Conservation (phyloP, 2,888 invertebrate genomes). For the Eristalis tenax region DNA sequence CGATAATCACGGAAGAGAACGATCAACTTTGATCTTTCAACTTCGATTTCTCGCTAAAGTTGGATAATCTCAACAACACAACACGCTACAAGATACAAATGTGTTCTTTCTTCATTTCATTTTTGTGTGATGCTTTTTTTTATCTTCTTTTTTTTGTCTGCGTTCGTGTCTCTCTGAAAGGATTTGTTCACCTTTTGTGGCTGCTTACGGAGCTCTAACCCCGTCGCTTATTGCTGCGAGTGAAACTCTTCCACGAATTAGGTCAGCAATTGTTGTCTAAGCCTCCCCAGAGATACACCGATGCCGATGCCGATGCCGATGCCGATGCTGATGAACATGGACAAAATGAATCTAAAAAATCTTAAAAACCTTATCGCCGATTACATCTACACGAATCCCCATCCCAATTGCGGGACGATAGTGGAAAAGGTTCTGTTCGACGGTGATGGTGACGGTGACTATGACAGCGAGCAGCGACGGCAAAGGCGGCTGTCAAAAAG, state of each 20-base stretch:
- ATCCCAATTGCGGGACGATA: slow-evolving; percentile 58
- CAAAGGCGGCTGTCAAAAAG: slow-evolving; percentile 70
- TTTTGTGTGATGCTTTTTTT: background rate
- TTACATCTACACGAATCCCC: slow-evolving; percentile 67
- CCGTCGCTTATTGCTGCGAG: slow-evolving; percentile 25
- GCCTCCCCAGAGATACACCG: slow-evolving; percentile 41
- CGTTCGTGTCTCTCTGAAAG: slow-evolving; percentile 53
- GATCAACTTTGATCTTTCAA: slow-evolving; percentile 72
- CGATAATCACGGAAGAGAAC: slow-evolving; percentile 68
- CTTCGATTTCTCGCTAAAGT: slow-evolving; percentile 70
- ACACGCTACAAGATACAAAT: slow-evolving; percentile 62
- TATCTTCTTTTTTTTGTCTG: background rate
- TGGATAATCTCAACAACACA: slow-evolving; percentile 65
- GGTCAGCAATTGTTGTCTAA: slow-evolving; percentile 67
- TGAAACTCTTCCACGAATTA: slow-evolving; percentile 71
- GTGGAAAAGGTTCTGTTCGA: slow-evolving; percentile 63
- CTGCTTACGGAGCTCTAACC: slow-evolving; percentile 6
- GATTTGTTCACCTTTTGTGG: slow-evolving; percentile 69
- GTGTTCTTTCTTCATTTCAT: slow-evolving; percentile 50
- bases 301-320: slow-evolving; percentile 13
- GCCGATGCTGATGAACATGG: slow-evolving; percentile 18
- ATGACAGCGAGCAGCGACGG: slow-evolving; percentile 8
- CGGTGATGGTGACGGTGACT: background rate
- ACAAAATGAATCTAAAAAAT: slow-evolving; percentile 38
- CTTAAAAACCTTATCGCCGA: slow-evolving; percentile 65